Evolutionary conservation across 1,140 invertebrate genomes (phyloP), one percentile per base, ranked within the genome.

Genomic region (Pachypeltis micranthus): DNA sequence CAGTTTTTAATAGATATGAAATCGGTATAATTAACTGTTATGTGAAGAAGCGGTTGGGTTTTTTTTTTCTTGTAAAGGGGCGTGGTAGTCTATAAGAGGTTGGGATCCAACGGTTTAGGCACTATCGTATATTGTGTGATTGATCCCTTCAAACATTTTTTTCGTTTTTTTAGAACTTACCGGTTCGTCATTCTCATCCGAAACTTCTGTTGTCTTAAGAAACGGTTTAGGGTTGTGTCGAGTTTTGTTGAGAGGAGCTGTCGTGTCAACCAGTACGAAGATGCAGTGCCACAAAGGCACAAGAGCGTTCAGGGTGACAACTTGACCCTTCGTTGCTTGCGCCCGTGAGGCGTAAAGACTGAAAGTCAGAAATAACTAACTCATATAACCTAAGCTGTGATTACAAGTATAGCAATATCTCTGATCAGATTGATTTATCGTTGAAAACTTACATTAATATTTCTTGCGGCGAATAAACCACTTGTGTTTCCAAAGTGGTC

Each of bases 201-300:
- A 2, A 4, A 31, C 29, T 4, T 59, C 57, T 1, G 57, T 14
- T 31, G 1, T 2, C n/a, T n/a, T 19, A 19, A n/a, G 10, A 31
- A 31, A 26, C n/a, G 25, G 12, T 19, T 16, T 27, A 1, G n/a
- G n/a, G 16, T 1, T 14, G 7, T 14, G 12, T 29, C n/a, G 26
- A 1, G 28, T 25, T 55, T 66, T 63, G 61, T 63, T 67, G 16
- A 83, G 73, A 0, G 82, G 82, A 0, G 79, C 81, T 2, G 82
- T 84, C 1, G 84, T 85, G 62, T 85, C 80, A 3, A 85, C 78
- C 61, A 82, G 73, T 10, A 85, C 73, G 56, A 83, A 78, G 2
- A 85, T 72, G 66, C 81, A 80, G 67, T 83, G 78, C 14, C 77
- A 77, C 65, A 82, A 73, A 44, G 81, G 79, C 69, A 77, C 79